phyloP scores from a whole-genome alignment of 2,113 vertebrate species.

The Ia io region DNA sequence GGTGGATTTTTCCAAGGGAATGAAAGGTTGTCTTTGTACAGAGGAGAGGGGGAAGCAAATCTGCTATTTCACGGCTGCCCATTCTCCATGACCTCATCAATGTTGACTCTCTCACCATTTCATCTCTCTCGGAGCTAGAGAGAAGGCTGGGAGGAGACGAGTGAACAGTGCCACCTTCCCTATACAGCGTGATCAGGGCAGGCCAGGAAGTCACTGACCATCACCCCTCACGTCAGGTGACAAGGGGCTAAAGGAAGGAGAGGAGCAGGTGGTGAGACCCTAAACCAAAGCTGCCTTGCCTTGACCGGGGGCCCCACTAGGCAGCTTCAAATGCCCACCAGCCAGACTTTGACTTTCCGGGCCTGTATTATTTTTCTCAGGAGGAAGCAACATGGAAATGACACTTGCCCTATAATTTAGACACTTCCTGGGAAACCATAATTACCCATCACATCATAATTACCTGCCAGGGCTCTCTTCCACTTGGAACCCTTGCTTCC shows the following conservation, averaged over 20 bases:
- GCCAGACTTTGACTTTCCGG: not conserved
- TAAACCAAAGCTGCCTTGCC: not conserved
- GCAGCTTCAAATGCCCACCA: not conserved
- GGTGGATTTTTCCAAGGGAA: slow-evolving; percentile 68
- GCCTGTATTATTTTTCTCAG: slow-evolving; percentile 17
- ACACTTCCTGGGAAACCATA: slow-evolving; percentile 68
- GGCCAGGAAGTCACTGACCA: not conserved
- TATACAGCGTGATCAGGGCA: not conserved
- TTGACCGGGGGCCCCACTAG: not conserved
- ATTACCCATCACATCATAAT: slow-evolving; percentile 51
- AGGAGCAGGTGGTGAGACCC: not conserved
- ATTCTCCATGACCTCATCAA: slow-evolving; percentile 59
- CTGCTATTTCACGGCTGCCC: not conserved
- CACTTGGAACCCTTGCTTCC: slow-evolving; percentile 36
- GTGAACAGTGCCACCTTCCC: not conserved
- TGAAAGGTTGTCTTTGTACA: slow-evolving; percentile 68
- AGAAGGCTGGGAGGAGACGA: not conserved
- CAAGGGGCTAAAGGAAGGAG: not conserved
- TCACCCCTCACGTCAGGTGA: not conserved
- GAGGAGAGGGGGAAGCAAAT: not conserved
- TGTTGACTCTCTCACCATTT: slow-evolving; percentile 42
- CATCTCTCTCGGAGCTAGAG: slow-evolving; percentile 2
- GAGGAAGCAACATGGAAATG: slow-evolving; percentile 25
- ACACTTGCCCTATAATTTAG: slow-evolving; percentile 56
- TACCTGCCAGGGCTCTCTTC: slow-evolving; percentile 34